A percentile compares a stretch with the other conserved stretches of the same genome.
phyloP scores from a whole-genome alignment of 2,797 vertebrate species.

The Falco naumanni region DNA sequence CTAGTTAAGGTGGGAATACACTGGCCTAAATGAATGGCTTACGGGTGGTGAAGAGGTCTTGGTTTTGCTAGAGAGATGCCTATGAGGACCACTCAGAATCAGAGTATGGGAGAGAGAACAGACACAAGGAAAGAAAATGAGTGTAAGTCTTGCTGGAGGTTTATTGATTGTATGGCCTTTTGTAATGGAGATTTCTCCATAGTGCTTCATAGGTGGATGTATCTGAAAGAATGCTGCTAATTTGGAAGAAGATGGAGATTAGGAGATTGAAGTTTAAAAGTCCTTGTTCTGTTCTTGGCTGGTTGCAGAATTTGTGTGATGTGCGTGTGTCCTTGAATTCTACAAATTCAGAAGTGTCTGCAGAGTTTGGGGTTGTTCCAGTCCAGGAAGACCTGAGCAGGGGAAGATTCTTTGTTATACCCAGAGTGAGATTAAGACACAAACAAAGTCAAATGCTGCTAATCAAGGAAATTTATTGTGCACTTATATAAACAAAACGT shows the following conservation, averaged over 20 bases:
- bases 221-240: background rate
- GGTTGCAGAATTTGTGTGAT: background rate
- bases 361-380: background rate
- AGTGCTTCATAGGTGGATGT: accelerated
- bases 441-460: too few relatives aligned
- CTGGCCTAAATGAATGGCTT: background rate
- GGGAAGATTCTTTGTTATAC: too few relatives aligned
- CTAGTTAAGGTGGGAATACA: background rate
- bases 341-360: background rate
- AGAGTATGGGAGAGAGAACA: background rate
- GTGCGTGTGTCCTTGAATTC: background rate
- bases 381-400: too few relatives aligned
- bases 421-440: too few relatives aligned
- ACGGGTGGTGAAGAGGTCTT: background rate
- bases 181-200: background rate
- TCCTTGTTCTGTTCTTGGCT: background rate
- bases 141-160: background rate
- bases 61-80: background rate
- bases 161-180: background rate
- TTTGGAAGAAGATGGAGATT: background rate
- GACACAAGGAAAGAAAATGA: background rate
- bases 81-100: background rate
- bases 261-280: background rate
- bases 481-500: too few relatives aligned
- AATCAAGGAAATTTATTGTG: too few relatives aligned